Base-by-base conservation (phyloP, 1,140 invertebrate species). In the Neodiprion lecontei region DNA sequence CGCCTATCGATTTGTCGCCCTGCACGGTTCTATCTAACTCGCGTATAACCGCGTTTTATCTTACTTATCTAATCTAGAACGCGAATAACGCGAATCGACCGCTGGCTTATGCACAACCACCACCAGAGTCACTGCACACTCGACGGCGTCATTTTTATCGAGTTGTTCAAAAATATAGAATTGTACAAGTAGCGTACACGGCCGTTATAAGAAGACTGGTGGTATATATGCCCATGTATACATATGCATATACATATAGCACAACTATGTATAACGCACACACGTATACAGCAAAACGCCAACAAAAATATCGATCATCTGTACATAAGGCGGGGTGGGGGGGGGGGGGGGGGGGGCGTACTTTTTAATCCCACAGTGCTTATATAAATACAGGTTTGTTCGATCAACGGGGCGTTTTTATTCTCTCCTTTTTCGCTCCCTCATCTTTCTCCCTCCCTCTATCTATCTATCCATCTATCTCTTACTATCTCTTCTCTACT, bases 1-100 rank as follows among this genome's bases (percentile, higher is more conserved):
- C 79, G 81, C 79, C 78, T 80, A 78, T 80, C 76, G 79, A 81
- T 74, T 75, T 80, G 80, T 78, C 77, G 77, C 77, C 79, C 4
- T 21, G 12, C 68, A 28, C 47, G 23, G 68, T 47, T 69, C 0
- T 61, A 40, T 40, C 28, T 40, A 40, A 40, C 28, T 40, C 28
- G 28, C 28, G 28, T 1, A 40, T 40, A 40, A 40, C 28, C 28
- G 28, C 28, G 1, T 40, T 40, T 40, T 40, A 40, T 40, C 53
- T 61, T 14, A 14, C 53, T 61, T 61, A 61, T 61, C 53, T 61
- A 61, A 61, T 61, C 53, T 61, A 9, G n/a, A 61, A 61, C 53
- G 17, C 17, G 17, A 61, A 61, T 61, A 61, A 61, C 4, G 53
- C 53, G 7, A 61, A 61, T 61, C 53, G 53, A 61, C n/a, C 53